These are phyloP conservation scores for Gobius niger DNA, from an alignment of 2,113 vertebrate genomes.

Conservation along the genomic window DNA sequence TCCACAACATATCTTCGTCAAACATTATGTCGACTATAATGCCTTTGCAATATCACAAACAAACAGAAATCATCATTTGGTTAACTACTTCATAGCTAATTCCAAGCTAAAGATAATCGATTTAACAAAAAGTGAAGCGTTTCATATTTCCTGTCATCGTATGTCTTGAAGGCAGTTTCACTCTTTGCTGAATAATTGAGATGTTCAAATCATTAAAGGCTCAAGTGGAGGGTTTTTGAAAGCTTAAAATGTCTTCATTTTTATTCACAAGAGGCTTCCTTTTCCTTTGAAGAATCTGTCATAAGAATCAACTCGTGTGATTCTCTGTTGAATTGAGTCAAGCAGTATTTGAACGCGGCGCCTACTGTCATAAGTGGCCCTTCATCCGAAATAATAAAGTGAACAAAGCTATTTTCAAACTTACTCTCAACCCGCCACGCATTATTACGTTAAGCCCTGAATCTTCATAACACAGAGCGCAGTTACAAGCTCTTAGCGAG, in stretches of 20 bases:
- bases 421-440: no score
- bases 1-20: no score
- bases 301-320: background rate
- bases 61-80: background rate
- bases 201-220: background rate
- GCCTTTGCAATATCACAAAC: no score
- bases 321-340: no score
- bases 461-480: no score
- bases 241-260: background rate
- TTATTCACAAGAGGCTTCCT: background rate
- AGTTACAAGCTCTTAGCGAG: background rate
- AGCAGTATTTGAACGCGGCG: no score
- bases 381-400: no score
- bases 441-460: no score
- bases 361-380: no score
- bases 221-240: background rate
- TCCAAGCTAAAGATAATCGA: background rate
- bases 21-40: no score
- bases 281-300: background rate
- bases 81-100: background rate
- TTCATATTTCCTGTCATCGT: no score
- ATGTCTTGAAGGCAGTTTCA: background rate
- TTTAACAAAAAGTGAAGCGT: no score
- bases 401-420: background rate
- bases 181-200: conserved; percentile 1